Conservation (phyloP, 2,113 vertebrate genomes). For the Solea senegalensis region DNA sequence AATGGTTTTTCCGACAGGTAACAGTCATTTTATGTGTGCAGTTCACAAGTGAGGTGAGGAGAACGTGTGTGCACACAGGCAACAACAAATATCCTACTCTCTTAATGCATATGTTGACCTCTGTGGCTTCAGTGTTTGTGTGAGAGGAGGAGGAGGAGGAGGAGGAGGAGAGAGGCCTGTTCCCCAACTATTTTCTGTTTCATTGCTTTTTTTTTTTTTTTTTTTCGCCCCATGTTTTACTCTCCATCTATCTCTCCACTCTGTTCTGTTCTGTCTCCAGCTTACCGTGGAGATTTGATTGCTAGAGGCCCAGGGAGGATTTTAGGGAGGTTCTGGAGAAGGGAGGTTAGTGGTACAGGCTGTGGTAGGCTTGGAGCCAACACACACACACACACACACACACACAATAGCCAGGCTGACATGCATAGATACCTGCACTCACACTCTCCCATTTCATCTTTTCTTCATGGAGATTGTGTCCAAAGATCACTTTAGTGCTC, state of each 20-base stretch:
- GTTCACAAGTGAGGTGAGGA: constrained; percentile 35
- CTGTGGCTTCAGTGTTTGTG: constrained; percentile 19
- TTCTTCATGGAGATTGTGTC: constrained; percentile 33
- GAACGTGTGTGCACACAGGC: constrained; percentile 17
- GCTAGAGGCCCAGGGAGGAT: constrained; percentile 75
- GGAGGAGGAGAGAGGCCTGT: not conserved
- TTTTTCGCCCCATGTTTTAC: constrained; percentile 48
- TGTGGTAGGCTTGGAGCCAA: constrained; percentile 72
- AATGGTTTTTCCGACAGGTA: constrained; percentile 57
- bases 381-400: constrained; percentile 50
- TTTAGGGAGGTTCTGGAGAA: constrained; percentile 76
- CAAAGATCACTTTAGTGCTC: constrained; percentile 47
- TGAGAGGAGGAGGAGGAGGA: not conserved
- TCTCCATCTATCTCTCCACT: constrained; percentile 49
- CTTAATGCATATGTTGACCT: constrained; percentile 48
- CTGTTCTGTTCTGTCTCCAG: constrained; percentile 69
- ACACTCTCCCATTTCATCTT: constrained; percentile 25
- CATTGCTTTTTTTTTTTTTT: constrained; percentile 26
- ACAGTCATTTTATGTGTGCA: constrained; percentile 45
- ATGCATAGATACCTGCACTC: constrained; percentile 41
- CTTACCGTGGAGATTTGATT: constrained; percentile 67
- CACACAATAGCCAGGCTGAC: constrained; percentile 24
- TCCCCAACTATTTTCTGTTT: constrained; percentile 35
- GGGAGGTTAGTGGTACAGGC: constrained; percentile 78
- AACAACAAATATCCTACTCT: constrained; percentile 39